phyloP scores from a whole-genome alignment of 2,113 vertebrate species.

The Phrynosoma platyrhinos region DNA sequence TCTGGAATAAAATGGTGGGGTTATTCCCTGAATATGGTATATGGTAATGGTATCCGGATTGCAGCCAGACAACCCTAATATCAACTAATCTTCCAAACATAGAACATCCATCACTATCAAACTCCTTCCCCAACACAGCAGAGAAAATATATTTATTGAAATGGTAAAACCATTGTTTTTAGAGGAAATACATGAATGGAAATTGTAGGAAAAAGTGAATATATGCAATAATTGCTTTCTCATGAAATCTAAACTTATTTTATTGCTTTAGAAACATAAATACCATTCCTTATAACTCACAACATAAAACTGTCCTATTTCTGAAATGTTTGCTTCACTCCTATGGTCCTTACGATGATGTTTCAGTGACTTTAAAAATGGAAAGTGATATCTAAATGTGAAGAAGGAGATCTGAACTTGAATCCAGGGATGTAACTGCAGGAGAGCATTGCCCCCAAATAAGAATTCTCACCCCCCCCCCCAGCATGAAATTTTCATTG shows the following conservation, averaged over 20 bases:
- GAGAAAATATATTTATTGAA: background rate
- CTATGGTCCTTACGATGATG: too few species aligned
- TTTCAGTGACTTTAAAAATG: too few species aligned
- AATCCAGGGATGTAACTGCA: too few species aligned
- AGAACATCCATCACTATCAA: background rate
- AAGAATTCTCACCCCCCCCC: too few species aligned
- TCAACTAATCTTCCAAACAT: background rate
- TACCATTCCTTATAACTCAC: background rate
- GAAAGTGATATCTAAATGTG: too few species aligned
- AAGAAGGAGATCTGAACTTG: too few species aligned
- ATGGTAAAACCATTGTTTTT: background rate
- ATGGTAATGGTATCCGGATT: too few species aligned
- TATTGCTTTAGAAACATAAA: background rate
- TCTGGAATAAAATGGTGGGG: background rate
- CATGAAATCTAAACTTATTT: background rate
- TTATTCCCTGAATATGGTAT: too few species aligned
- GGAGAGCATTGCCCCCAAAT: too few species aligned
- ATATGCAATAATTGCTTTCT: too few species aligned
- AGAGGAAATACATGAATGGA: background rate
- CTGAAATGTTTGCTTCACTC: background rate
- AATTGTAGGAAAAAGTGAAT: background rate
- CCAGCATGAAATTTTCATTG: too few species aligned
- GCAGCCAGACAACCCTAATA: background rate
- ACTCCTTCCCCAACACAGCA: background rate
- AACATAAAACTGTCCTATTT: background rate